Conservation (phyloP, 2,888 invertebrate species). For the Pachymerium ferrugineum region DNA sequence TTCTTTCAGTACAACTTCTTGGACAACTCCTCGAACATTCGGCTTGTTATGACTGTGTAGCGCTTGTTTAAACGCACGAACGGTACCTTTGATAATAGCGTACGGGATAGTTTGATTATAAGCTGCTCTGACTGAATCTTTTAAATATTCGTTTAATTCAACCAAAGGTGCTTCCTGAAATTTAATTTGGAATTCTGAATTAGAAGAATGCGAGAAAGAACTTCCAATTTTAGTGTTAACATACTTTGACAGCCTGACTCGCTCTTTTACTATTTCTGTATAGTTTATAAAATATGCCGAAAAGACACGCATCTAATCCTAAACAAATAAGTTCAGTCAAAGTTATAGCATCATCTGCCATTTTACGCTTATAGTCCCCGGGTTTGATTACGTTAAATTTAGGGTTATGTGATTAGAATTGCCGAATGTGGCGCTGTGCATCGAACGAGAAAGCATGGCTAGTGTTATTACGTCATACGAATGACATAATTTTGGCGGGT, state of each 20-base stretch:
- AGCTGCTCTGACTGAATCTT: background rate
- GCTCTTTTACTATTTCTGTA: constrained; percentile 22
- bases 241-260: constrained; percentile 30
- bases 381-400: background rate
- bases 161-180: constrained; percentile 4
- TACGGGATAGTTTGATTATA: constrained; percentile 60
- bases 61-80: constrained; percentile 68
- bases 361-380: too few relatives aligned
- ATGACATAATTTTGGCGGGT: background rate
- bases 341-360: background rate
- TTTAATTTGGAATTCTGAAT: background rate
- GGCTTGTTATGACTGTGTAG: constrained; percentile 68
- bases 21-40: constrained; percentile 69
- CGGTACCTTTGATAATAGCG: constrained; percentile 67
- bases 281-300: constrained; percentile 25
- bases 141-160: background rate
- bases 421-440: background rate
- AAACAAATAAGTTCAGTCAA: constrained; percentile 28
- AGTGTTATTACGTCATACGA: background rate
- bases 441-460: background rate
- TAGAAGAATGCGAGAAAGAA: background rate
- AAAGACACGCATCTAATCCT: constrained; percentile 31
- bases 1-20: constrained; percentile 55
- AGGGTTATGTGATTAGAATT: background rate
- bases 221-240: background rate